Percentiles rank a stretch among this genome's conserved stretches.
Conservation (phyloP, 1,140 invertebrate species). For the Gryllus bimaculatus region DNA sequence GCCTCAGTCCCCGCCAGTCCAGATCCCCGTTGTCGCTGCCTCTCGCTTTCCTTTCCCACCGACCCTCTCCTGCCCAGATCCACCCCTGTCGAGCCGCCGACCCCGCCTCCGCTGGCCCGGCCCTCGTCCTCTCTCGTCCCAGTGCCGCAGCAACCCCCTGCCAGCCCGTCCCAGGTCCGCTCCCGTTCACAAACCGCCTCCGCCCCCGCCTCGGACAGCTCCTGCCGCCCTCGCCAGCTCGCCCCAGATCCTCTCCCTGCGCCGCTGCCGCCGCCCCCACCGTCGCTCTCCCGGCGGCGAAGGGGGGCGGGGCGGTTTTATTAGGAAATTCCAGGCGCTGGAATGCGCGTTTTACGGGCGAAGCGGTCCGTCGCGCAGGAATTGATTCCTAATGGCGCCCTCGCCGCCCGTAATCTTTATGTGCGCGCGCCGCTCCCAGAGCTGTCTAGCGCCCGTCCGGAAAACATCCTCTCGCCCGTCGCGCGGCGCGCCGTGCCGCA, state of each 20-base stretch:
- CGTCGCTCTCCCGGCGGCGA: not conserved
- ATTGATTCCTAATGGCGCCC: constrained; percentile 24
- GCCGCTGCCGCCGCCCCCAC: not conserved
- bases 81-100: too few relatives aligned
- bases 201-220: too few relatives aligned
- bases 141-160: too few relatives aligned
- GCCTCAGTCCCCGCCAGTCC: too few relatives aligned
- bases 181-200: too few relatives aligned
- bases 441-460: not conserved
- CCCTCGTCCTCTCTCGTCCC: too few relatives aligned
- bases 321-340: constrained; percentile 25
- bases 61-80: too few relatives aligned
- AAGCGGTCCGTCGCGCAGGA: constrained; percentile 10
- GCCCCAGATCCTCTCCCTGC: not conserved
- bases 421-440: not conserved
- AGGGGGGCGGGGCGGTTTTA: constrained; percentile 18
- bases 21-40: too few relatives aligned
- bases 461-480: not conserved
- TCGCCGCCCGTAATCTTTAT: constrained; percentile 20
- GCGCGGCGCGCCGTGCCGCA: too few relatives aligned
- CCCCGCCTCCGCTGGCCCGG: too few relatives aligned
- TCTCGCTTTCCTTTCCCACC: too few relatives aligned
- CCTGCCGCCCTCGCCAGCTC: not conserved
- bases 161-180: too few relatives aligned
- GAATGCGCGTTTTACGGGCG: constrained; percentile 23